Base-by-base conservation (phyloP, 2,113 vertebrate species). In the Corythornis cristatus region DNA sequence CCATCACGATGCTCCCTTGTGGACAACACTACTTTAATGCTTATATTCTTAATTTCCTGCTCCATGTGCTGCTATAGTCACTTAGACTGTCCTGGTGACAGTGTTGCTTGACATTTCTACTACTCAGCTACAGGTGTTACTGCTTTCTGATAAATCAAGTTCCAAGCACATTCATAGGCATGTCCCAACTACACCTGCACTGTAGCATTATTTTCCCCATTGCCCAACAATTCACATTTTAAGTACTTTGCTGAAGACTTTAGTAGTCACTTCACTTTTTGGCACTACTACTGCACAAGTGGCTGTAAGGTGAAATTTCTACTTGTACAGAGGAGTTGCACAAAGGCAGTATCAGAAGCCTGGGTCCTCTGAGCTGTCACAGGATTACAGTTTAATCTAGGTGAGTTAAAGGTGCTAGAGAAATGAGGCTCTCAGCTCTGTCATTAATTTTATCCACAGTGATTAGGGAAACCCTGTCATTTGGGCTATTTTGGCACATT, bases 401-500 rank as follows among this genome's bases (percentile, higher is more conserved):
- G 37, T 56, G 60, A 57, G 64, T 70, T 90, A 48, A 82, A 93
- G 28, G 45, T 83, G 43, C 14, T 76, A 65, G 18, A 0, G 3
- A 66, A 64, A 77, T 8, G 29, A 51, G 12, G 9, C 17, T 64
- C 18, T 91, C 62, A 77, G 43, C 56, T 5, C 1, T 61, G 45
- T 29, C 71, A 66, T 15, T 15, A 72, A 67, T 81, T 94, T 95
- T 89, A 87, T 45, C 53, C 19, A 4, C 0, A 4, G 28, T 61
- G 73, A 82, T 72, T 70, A 80, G 57, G 45, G 60, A 95, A 92
- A 92, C 37, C 37, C 26, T 90, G 29, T 87, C 8, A 53, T 78
- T 90, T 94, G 67, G 64, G 33, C 78, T 93, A 28, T 56, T 66
- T 78, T 88, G 90, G 68, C 86, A 76, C 40, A 65, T 82, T 46